Evolutionary conservation across 2,113 vertebrate genomes (phyloP).

Genomic region (Myocastor coypus): DNA sequence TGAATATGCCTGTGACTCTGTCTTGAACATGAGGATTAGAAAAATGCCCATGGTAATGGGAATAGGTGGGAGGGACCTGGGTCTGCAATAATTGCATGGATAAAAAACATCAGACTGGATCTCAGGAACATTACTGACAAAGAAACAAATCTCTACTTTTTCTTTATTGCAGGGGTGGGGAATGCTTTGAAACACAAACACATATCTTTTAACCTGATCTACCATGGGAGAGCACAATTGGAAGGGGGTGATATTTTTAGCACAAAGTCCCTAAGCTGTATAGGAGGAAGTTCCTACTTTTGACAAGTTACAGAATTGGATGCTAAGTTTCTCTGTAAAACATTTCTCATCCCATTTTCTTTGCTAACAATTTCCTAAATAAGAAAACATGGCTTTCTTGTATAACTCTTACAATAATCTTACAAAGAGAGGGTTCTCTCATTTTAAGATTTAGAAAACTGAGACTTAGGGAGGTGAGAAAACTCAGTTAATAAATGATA

Average conservation of each 20-base stretch:
- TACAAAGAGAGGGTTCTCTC: neutral
- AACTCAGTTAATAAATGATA: neutral
- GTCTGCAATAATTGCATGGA: neutral
- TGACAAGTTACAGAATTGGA: neutral
- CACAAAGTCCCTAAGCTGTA: neutral
- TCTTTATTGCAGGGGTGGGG: too few species aligned
- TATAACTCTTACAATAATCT: neutral
- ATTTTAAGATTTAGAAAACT: neutral
- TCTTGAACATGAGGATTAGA: neutral
- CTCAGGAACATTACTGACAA: neutral
- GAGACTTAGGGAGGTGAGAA: neutral
- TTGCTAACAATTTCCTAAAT: neutral
- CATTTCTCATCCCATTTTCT: neutral
- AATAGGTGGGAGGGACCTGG: neutral
- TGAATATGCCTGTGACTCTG: neutral
- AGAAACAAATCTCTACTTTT: neutral
- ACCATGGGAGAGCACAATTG: neutral
- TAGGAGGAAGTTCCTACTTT: neutral
- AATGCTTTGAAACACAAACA: neutral
- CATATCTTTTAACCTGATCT: neutral
- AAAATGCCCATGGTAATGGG: neutral
- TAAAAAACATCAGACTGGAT: neutral
- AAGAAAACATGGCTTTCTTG: neutral
- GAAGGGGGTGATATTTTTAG: conserved; percentile 23
- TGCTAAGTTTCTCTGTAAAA: neutral